Percentiles rank a stretch among this genome's conserved stretches.
Conservation (phyloP, 2,797 vertebrate genomes). For the Octomys mimax region DNA sequence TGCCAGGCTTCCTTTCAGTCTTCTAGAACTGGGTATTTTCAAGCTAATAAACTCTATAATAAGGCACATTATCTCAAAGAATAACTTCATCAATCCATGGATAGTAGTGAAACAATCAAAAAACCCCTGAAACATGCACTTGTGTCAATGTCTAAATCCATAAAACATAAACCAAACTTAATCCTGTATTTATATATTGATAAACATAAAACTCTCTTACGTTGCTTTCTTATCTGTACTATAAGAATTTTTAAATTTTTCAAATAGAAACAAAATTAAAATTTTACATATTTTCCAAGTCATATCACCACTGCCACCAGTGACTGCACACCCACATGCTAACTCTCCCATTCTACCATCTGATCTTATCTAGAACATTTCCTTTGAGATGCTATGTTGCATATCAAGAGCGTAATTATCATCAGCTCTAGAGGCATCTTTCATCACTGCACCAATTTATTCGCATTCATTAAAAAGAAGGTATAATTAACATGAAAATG, state of each 20-base stretch:
- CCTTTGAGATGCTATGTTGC: background rate
- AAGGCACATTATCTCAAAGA: conserved; percentile 53
- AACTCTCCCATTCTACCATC: background rate
- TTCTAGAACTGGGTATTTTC: conserved; percentile 45
- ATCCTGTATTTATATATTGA: conserved; percentile 18
- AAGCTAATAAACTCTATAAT: conserved; percentile 14
- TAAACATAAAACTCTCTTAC: conserved; percentile 28
- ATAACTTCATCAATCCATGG: background rate
- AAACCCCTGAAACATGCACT: conserved; percentile 49
- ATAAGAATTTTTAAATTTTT: background rate
- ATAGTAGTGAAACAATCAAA: conserved; percentile 16
- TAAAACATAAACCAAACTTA: conserved; percentile 14
- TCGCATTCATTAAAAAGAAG: background rate
- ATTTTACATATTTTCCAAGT: conserved; percentile 41
- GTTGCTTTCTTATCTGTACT: background rate
- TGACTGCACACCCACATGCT: background rate
- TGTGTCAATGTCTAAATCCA: conserved; percentile 21
- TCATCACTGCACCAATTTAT: conserved; percentile 1
- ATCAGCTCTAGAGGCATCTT: conserved; percentile 40
- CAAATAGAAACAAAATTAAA: conserved; percentile 23
- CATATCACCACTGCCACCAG: background rate
- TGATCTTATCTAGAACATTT: background rate
- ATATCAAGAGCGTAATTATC: conserved; percentile 23
- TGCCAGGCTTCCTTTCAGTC: background rate
- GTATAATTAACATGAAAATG: conserved; percentile 44